Evolutionary conservation across 2,888 invertebrate species (phyloP), one percentile per base, ranked within the genome.

Genomic region (Metellina segmentata): DNA sequence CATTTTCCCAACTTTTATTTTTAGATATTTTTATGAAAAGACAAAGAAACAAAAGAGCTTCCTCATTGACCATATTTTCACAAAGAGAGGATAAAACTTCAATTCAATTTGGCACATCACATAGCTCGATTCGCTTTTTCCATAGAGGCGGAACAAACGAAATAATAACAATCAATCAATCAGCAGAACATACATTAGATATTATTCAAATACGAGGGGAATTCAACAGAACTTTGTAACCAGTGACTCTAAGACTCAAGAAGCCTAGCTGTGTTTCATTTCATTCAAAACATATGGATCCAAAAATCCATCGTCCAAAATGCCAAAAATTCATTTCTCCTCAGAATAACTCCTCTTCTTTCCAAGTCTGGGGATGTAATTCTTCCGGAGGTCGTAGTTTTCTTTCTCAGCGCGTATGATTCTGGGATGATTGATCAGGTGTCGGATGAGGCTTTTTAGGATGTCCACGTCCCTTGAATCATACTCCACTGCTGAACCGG

Each of bases 321-420:
- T 34, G 34, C 34, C 34, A 4, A 34, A 34, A 34, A 34, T 34
- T 34, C 34, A 34, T 4, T 34, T 34, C 34, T 34, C 1, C 34
- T 49, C 16, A 6, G 52, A 70, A 48, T 70, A 53, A 48, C 78
- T 91, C 34, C 86, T 82, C 49, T 91, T 89, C n/a, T 70, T 19
- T 11, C 92, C 92, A 20, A 92, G 49, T 7, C 92, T 19, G 6
- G 92, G 92, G 6, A 92, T 92, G 61, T 83, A 92, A 20, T 90
- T 79, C 2, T 89, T 89, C n/a, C 89, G 89, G 4, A 92, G 90
- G 34, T 81, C 81, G 19, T 87, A 90, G 71, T 86, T 86, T 20
- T 87, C 92, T 2, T 91, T 88, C 61, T 86, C 88, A 34, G 91
- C 88, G 74, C 88, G 48, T 19, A 78, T 81, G 8, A 81, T 69